Evolutionary conservation across 2,797 vertebrate genomes (phyloP), one percentile per base, ranked within the genome.

Genomic region (Pseudomugil gertrudae): DNA sequence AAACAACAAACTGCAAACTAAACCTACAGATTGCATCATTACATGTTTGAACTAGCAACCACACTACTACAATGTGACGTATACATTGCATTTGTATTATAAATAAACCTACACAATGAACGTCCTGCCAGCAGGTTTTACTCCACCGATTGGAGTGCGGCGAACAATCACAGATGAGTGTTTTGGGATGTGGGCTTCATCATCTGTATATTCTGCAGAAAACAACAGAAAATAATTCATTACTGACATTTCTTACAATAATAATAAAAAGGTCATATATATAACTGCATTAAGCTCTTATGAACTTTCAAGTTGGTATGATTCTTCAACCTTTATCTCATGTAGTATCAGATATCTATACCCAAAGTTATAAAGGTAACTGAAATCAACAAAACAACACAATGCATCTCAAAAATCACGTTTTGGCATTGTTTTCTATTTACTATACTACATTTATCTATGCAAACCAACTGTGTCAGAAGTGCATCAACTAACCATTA

Each of bases 81-180:
- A 5, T 57, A 10, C 1, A 29, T 10, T 9, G 6, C 9, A 0
- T 1, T 1, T 0, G 21, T 24, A 57, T 51, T 15, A 51, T 9
- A 50, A 43, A 5, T 15, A 74, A 64, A 98, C 97, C 92, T 90
- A 99, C 97, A 97, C 96, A 88, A 98, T 95, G 81, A 95, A 98
- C 86, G 96, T 98, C 94, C 97, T 99, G 95, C 96, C 97, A 83
- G 97, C 91, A 40, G 96, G 95, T 84, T 97, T 98, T n/a, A 98
- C 96, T 88, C 98, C 97, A 80, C 97, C 96, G 76, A 98, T 95
- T 2, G 98, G 97, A 86, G 97, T 98, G 74, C 98, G 95, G 83
- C 96, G 95, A 69, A 98, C 96, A 83, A 98, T 98, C 80, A 98
- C 97, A 0, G 96, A 98, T 0, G 96, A 98, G 78, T 98, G 97